These are phyloP conservation scores for Zingel zingel DNA, from an alignment of 2,113 vertebrate species.

Conservation along the genomic window DNA sequence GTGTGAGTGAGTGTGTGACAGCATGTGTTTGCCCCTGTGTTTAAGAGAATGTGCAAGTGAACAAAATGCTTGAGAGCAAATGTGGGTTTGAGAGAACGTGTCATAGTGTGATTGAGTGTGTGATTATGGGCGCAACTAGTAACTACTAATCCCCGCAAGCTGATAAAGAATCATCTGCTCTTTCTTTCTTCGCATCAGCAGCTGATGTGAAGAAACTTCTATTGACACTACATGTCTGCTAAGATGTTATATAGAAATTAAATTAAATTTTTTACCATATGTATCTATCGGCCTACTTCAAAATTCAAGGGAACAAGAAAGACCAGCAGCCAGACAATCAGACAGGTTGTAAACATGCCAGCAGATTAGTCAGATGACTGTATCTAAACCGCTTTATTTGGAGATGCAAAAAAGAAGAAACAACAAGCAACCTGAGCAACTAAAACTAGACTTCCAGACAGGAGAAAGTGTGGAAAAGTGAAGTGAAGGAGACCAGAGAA, in stretches of 20 bases:
- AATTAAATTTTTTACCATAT: not conserved
- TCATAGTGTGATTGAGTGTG: slow-evolving; percentile 61
- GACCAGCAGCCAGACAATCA: not conserved
- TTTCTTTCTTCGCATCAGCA: slow-evolving; percentile 23
- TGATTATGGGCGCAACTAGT: slow-evolving; percentile 61
- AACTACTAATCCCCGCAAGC: slow-evolving; percentile 42
- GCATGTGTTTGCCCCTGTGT: slow-evolving; percentile 66
- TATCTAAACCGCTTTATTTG: not conserved
- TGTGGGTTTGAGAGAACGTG: slow-evolving; percentile 56
- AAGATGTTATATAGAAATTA: not conserved
- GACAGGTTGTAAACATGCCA: not conserved
- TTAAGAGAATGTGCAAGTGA: slow-evolving; percentile 58
- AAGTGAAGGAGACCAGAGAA: not conserved
- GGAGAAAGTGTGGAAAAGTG: not conserved
- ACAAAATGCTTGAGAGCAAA: slow-evolving; percentile 52
- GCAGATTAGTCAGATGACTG: not conserved
- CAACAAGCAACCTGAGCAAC: not conserved
- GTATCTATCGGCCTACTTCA: not conserved
- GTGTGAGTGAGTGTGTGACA: slow-evolving; percentile 46
- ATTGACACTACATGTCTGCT: not conserved
- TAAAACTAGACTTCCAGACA: slow-evolving; percentile 46
- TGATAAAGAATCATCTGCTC: slow-evolving; percentile 35
- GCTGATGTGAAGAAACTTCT: slow-evolving; percentile 31
- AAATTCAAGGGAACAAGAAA: not conserved
- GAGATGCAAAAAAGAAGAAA: not conserved